A percentile compares a stretch with the other conserved stretches of the same genome.
Evolutionary conservation across 2,113 vertebrate genomes (phyloP).

Genomic region (Mesembrinibis cayennensis): DNA sequence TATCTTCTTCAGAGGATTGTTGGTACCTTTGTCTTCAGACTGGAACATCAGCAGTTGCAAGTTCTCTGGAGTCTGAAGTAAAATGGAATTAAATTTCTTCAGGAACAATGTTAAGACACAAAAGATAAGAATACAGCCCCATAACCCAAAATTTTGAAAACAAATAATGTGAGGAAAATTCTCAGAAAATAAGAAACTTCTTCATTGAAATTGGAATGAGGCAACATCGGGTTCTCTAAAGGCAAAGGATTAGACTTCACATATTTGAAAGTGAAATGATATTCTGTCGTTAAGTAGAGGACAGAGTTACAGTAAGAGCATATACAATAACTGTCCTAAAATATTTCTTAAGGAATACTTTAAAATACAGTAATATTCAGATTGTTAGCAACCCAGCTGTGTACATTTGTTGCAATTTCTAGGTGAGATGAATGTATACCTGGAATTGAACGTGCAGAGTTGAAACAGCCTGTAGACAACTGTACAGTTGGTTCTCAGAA

Average conservation of each 20-base stretch:
- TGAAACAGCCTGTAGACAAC: neutral
- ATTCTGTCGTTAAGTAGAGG: neutral
- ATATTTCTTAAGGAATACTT: neutral
- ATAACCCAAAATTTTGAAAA: neutral
- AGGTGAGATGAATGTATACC: neutral
- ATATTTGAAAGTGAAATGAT: neutral
- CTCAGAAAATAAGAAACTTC: neutral
- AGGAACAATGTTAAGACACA: neutral
- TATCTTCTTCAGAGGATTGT: neutral
- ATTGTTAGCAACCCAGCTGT: neutral
- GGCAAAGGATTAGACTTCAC: neutral
- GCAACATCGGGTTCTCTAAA: neutral
- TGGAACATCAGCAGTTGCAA: neutral
- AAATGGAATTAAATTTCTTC: neutral
- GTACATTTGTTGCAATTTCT: neutral
- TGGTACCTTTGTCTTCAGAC: neutral
- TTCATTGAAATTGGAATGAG: neutral
- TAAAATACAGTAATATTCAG: neutral
- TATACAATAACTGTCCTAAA: neutral
- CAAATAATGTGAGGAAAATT: neutral
- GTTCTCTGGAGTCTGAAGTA: neutral
- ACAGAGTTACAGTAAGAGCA: neutral
- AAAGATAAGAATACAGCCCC: neutral
- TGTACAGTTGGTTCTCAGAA: neutral
- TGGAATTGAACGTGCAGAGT: neutral